Evolutionary conservation across 2,113 vertebrate genomes (phyloP).

Genomic region (Pygoscelis antarcticus): DNA sequence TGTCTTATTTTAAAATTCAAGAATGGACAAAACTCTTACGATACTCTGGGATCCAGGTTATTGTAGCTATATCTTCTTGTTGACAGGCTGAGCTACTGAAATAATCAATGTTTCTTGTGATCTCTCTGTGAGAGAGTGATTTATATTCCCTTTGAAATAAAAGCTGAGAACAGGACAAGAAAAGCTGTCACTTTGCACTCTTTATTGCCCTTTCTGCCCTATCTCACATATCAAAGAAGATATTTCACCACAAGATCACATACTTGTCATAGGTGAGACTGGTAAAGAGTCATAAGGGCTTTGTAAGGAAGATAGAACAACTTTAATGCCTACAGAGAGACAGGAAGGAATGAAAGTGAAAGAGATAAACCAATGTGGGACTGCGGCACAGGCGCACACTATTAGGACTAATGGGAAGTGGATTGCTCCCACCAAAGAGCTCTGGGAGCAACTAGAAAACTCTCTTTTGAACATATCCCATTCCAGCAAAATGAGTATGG

Average conservation of each 20-base stretch:
- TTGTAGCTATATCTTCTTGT: not conserved
- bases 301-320: not conserved
- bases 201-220: conserved; percentile 34
- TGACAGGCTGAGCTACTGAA: not conserved
- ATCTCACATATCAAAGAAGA: conserved; percentile 10
- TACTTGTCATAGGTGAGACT: not conserved
- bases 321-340: not conserved
- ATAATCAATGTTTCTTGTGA: conserved; percentile 41
- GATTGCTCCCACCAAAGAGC: not conserved
- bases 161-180: not conserved
- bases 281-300: not conserved
- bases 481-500: not conserved
- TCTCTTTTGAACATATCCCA: not conserved
- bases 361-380: not conserved
- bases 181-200: not conserved
- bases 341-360: not conserved
- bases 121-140: not conserved
- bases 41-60: not conserved
- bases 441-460: not conserved
- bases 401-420: not conserved
- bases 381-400: not conserved
- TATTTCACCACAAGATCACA: conserved; percentile 19
- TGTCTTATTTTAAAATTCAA: not conserved
- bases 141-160: conserved; percentile 43
- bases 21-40: not conserved